phyloP scores from a whole-genome alignment of 2,113 vertebrate species.

The Toxotes chatareus region DNA sequence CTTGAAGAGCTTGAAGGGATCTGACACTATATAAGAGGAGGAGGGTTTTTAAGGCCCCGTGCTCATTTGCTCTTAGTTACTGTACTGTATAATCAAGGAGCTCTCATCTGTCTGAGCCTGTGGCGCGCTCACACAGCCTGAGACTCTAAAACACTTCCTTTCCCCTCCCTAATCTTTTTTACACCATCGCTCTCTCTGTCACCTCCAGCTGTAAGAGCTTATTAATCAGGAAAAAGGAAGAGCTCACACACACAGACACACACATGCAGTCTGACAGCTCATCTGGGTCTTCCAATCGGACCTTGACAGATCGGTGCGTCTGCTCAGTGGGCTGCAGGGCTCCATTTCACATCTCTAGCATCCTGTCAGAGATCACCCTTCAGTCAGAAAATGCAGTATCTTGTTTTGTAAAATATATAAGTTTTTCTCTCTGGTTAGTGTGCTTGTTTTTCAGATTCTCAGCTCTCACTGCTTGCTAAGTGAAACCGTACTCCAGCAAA shows the following conservation, averaged over 20 bases:
- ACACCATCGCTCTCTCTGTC: conserved; percentile 42
- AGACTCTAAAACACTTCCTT: conserved; percentile 11
- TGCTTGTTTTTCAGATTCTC: background rate
- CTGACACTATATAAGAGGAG: background rate
- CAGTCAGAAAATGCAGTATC: background rate
- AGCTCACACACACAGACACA: conserved; percentile 7
- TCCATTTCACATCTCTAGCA: conserved; percentile 32
- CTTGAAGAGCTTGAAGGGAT: background rate
- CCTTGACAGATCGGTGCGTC: conserved; percentile 39
- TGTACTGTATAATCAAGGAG: conserved; percentile 21
- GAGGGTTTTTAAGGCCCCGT: background rate
- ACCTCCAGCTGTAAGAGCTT: conserved; percentile 65
- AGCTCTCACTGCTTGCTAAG: background rate
- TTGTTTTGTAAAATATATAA: background rate
- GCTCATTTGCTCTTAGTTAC: conserved; percentile 2
- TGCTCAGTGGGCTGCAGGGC: conserved; percentile 33
- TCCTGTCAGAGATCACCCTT: conserved; percentile 16
- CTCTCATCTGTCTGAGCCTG: conserved; percentile 17
- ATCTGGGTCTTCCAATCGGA: conserved; percentile 44
- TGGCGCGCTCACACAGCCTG: conserved; percentile 19
- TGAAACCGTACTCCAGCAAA: background rate
- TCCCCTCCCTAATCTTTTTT: conserved; percentile 17
- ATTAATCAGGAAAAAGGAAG: conserved; percentile 45
- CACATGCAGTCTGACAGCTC: conserved; percentile 50
- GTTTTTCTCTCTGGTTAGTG: background rate